Evolutionary conservation across 1,140 invertebrate species (phyloP).

Genomic region (Tetramorium alpestre): DNA sequence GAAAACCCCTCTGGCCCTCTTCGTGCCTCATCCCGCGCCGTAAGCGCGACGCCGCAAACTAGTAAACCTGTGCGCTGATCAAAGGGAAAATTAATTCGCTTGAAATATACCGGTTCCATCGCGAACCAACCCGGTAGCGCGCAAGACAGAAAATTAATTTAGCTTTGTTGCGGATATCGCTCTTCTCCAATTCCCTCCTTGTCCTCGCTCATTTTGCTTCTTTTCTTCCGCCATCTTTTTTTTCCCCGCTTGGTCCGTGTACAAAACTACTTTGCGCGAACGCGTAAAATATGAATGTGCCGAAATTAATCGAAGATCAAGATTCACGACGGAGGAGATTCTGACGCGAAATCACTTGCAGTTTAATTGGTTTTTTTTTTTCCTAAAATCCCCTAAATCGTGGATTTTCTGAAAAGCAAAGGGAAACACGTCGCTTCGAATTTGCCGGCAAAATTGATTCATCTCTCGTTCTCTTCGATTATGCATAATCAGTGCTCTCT

Average conservation of each 20-base stretch:
- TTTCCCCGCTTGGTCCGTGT: background rate
- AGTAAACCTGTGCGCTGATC: slow-evolving; percentile 60
- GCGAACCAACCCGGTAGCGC: slow-evolving; percentile 11
- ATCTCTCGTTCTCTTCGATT: slow-evolving; percentile 20
- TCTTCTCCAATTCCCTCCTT: background rate
- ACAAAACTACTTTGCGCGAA: background rate
- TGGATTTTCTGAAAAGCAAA: background rate
- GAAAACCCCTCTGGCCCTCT: background rate
- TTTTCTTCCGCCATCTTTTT: background rate
- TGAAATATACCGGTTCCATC: slow-evolving; percentile 53
- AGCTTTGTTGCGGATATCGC: slow-evolving; percentile 64
- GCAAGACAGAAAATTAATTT: slow-evolving; percentile 62
- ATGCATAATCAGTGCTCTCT: slow-evolving; percentile 1
- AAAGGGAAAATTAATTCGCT: slow-evolving; percentile 68
- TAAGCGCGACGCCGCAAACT: slow-evolving; percentile 48
- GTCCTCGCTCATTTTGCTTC: background rate
- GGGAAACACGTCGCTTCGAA: background rate
- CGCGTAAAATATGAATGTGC: too few relatives aligned
- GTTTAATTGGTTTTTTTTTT: background rate
- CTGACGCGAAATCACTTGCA: background rate
- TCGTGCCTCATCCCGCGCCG: background rate
- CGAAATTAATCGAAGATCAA: background rate
- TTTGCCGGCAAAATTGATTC: background rate
- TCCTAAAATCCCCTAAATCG: background rate
- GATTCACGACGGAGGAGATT: background rate